These are phyloP conservation scores for Falco novaeseelandiae DNA, from an alignment of 2,797 vertebrate genomes.

Conservation along the genomic window DNA sequence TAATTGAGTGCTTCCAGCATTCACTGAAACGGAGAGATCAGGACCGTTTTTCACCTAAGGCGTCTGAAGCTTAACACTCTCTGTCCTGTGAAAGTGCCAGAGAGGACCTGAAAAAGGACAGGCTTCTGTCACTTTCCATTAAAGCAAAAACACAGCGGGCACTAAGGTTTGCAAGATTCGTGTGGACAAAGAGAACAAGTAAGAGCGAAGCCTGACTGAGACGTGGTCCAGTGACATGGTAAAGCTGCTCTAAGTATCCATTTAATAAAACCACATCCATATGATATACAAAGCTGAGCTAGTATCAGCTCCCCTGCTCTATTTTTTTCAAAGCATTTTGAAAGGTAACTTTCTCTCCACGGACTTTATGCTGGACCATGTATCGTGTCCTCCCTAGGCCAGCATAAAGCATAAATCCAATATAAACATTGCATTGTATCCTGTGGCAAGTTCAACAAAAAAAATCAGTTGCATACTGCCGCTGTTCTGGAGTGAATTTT, in stretches of 20 bases:
- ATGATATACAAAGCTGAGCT: not conserved
- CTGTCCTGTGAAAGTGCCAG: not conserved
- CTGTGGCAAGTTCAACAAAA: not conserved
- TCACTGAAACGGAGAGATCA: not conserved
- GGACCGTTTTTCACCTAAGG: not conserved
- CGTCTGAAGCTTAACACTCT: not conserved
- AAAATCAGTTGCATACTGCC: not conserved
- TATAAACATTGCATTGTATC: slow-evolving; percentile 13
- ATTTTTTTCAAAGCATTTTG: not conserved
- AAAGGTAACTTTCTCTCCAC: not conserved
- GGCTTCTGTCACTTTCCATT: not conserved
- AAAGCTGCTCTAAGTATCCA: not conserved
- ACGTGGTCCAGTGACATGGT: not conserved
- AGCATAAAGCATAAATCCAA: slow-evolving; percentile 6
- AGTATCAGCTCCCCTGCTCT: not conserved
- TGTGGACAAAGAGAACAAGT: not conserved
- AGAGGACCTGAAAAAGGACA: not conserved
- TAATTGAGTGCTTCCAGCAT: not conserved
- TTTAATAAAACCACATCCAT: not conserved
- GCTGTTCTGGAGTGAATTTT: not conserved
- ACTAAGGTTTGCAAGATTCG: not conserved
- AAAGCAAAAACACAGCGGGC: not conserved
- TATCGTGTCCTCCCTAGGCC: not conserved
- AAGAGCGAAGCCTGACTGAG: not conserved
- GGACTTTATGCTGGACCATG: not conserved